These are phyloP conservation scores for Miltochrista miniata DNA, from an alignment of 2,888 invertebrate species.

Conservation along the genomic window DNA sequence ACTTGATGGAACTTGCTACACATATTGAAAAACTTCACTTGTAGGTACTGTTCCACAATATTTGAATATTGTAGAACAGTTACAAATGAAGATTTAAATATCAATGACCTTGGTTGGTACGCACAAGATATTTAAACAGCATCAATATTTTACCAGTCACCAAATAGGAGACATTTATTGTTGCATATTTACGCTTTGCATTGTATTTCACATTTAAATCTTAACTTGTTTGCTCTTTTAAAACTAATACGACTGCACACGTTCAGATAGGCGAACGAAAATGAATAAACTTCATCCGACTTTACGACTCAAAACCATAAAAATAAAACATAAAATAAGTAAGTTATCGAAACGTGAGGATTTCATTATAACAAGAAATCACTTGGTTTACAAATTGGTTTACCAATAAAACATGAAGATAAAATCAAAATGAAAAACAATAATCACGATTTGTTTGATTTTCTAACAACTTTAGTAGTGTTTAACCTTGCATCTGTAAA, in stretches of 20 bases:
- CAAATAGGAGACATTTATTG: no score
- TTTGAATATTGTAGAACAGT: no score
- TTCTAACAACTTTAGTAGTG: conserved; percentile 23
- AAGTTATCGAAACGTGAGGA: conserved; percentile 31
- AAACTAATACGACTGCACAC: conserved; percentile 2
- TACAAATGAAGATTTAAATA: no score
- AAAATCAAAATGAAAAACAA: conserved; percentile 34
- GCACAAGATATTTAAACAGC: no score
- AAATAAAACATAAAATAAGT: conserved; percentile 35
- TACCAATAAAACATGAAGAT: conserved; percentile 30
- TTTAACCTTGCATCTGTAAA: conserved; percentile 2
- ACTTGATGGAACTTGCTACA: no score
- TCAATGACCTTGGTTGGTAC: no score
- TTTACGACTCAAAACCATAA: conserved; percentile 43
- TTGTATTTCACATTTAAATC: no score
- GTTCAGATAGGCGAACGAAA: not conserved
- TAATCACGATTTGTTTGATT: conserved; percentile 17
- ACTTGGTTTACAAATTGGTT: no score
- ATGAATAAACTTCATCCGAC: conserved; percentile 24
- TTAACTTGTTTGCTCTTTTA: not conserved
- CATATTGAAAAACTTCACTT: no score
- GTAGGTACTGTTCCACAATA: no score
- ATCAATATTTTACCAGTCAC: no score
- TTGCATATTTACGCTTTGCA: no score
- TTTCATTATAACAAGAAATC: conserved; percentile 27